Evolutionary conservation across 2,113 vertebrate genomes (phyloP).

Genomic region (Paraplagusia blochii): DNA sequence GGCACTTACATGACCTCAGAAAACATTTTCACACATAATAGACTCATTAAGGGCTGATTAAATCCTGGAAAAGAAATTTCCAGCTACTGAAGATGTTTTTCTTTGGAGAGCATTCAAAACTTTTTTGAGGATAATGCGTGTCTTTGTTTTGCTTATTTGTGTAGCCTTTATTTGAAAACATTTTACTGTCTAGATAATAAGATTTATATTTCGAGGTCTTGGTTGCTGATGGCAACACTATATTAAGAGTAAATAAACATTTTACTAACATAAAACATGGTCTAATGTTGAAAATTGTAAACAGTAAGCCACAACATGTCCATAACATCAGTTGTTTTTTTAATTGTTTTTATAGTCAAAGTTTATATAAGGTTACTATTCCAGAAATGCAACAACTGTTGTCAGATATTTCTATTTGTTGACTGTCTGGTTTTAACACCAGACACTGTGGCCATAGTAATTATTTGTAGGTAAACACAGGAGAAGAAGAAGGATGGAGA

Average conservation of each 20-base stretch:
- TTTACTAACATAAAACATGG: too few relatives aligned
- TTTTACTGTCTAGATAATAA: too few relatives aligned
- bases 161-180: too few relatives aligned
- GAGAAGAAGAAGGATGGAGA: slow-evolving; percentile 17
- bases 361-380: too few relatives aligned
- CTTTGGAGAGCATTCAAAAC: background rate
- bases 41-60: slow-evolving; percentile 38
- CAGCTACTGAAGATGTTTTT: background rate
- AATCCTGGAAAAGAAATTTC: background rate
- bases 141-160: too few relatives aligned
- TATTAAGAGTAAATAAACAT: too few relatives aligned
- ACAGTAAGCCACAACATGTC: too few relatives aligned
- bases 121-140: background rate
- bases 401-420: slow-evolving; percentile 7
- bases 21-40: slow-evolving; percentile 48
- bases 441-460: slow-evolving; percentile 19
- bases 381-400: background rate
- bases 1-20: slow-evolving; percentile 63
- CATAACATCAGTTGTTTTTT: too few relatives aligned
- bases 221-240: too few relatives aligned
- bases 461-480: slow-evolving; percentile 12
- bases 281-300: too few relatives aligned
- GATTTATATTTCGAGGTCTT: too few relatives aligned
- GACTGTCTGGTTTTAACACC: slow-evolving; percentile 40
- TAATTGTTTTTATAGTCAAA: too few relatives aligned